Conservation (phyloP, 2,888 invertebrate genomes). For the Caradrina kadenii region DNA sequence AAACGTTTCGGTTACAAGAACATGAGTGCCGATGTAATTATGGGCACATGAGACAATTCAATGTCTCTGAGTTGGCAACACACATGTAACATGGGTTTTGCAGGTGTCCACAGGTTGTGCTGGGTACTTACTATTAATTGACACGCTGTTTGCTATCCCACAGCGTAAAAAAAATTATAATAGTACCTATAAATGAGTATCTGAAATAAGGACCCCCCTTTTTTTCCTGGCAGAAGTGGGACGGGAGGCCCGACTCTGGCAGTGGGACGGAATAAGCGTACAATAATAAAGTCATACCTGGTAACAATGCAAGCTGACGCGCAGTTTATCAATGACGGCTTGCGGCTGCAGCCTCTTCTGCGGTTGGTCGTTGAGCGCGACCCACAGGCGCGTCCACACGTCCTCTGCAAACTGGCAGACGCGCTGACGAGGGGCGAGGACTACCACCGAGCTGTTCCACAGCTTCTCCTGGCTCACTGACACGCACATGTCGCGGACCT, state of each 20-base stretch:
- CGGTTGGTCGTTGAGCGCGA: slow-evolving; percentile 90
- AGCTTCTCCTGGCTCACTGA: slow-evolving; percentile 94
- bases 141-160: too few species aligned
- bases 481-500: slow-evolving; percentile 89
- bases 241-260: too few species aligned
- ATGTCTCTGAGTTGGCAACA: too few species aligned
- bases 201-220: too few species aligned
- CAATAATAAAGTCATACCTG: slow-evolving; percentile 85
- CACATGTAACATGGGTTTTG: too few species aligned
- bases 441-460: slow-evolving; percentile 95
- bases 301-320: slow-evolving; percentile 95
- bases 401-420: slow-evolving; percentile 95
- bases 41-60: neutral
- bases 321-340: slow-evolving; percentile 94
- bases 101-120: too few species aligned
- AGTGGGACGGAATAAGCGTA: too few species aligned
- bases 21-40: neutral
- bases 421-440: slow-evolving; percentile 95
- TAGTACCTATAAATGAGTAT: too few species aligned
- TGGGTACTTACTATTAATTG: too few species aligned
- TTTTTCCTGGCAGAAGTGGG: too few species aligned
- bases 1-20: too few species aligned
- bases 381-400: slow-evolving; percentile 96
- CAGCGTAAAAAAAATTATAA: too few species aligned
- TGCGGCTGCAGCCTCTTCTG: slow-evolving; percentile 90